Conservation (phyloP, 2,888 invertebrate species). For the Noctua comes region DNA sequence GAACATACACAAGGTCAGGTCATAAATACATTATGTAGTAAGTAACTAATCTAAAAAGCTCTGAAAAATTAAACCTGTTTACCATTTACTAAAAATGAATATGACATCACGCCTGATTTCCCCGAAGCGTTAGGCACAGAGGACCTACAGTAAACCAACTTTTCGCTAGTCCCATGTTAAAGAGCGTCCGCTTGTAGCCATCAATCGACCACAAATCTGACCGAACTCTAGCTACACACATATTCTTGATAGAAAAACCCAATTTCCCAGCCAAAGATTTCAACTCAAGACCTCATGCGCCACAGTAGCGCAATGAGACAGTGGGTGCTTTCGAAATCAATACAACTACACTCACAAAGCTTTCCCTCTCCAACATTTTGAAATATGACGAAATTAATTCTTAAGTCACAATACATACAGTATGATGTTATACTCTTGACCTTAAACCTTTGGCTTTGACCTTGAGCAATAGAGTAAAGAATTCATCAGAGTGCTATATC, state of each 20-base stretch:
- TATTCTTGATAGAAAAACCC: too few species aligned
- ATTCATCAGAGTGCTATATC: slow-evolving; percentile 32
- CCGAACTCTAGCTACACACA: too few species aligned
- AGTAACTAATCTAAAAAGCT: background rate
- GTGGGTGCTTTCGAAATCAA: too few species aligned
- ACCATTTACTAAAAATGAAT: background rate
- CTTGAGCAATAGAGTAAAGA: slow-evolving; percentile 43
- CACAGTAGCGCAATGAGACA: too few species aligned
- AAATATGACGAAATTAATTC: background rate
- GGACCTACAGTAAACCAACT: background rate
- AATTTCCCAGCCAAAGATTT: too few species aligned
- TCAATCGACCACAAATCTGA: background rate
- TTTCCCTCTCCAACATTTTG: background rate
- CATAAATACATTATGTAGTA: background rate
- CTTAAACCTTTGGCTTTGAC: slow-evolving; percentile 28
- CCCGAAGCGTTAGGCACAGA: background rate
- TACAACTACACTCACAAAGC: too few species aligned
- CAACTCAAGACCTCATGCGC: too few species aligned
- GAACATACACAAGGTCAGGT: background rate
- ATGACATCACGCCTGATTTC: background rate
- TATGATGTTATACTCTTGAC: slow-evolving; percentile 27
- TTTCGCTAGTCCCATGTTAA: background rate
- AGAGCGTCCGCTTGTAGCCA: background rate
- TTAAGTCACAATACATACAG: slow-evolving; percentile 11
- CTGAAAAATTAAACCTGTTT: background rate